Base-by-base conservation (phyloP, 2,888 invertebrate genomes). In the Endomychus coccineus region DNA sequence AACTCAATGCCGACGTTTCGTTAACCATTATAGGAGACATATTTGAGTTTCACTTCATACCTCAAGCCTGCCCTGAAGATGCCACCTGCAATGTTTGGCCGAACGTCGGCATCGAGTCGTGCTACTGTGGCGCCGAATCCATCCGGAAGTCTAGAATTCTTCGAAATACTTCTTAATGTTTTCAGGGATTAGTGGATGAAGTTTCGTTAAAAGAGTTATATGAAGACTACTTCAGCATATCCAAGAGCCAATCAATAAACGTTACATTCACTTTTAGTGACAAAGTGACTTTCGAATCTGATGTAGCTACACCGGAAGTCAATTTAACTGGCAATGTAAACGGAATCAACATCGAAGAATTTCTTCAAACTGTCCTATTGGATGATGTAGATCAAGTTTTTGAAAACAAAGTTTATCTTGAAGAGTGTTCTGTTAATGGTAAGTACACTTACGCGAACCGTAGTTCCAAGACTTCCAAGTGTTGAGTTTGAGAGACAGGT, bases 151-250 rank as follows among this genome's bases (percentile, higher is more conserved):
- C n/a, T n/a, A n/a, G n/a, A n/a, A n/a, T n/a, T n/a, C n/a, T n/a
- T n/a, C n/a, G n/a, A n/a, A n/a, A n/a, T n/a, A n/a, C n/a, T n/a
- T n/a, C n/a, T n/a, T n/a, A n/a, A 15, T 24, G 29, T 36, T 48
- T 58, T 44, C 37, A 77, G 74, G 71, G 71, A 14, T 55, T 52
- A 3, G 45, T 75, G 1, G 70, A 70, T 47, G 67, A 67, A 15
- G 58, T 69, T 7, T 56, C 69, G 45, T 50, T 77, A 31, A 54
- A 61, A 4, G 58, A 66, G 46, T 48, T 77, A 24, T 57, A 62
- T 11, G 49, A 66, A 10, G 69, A 70, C 49, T 74, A 74, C 42
- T 64, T 78, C 28, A 74, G 74, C 49, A 69, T 68, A 49, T 61
- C 68, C 3, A 62, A 58, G 35, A 50, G 65, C 15, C 76, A 75